Evolutionary conservation across 92 coral and sea anemone genomes (phyloP), one percentile per base, ranked within the genome.

Genomic region (Scolanthus callimorphus): DNA sequence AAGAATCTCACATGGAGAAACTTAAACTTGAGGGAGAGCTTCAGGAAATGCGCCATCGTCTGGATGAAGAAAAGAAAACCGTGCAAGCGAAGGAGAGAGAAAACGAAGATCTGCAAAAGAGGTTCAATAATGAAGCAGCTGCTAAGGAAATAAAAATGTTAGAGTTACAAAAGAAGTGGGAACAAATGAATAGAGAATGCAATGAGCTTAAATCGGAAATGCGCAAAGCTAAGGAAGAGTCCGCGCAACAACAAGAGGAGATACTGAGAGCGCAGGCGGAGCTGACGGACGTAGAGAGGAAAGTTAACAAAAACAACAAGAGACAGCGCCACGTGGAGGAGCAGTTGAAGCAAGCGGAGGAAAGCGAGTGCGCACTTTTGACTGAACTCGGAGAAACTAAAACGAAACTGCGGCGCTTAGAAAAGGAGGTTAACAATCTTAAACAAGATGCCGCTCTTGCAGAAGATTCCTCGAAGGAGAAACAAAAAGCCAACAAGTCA

Each of bases 101-200:
- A 4, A 57, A 27, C 17, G 64, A 70, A 38, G 90, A 74, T 13
- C 11, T 69, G 17, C 67, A 87, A 38, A 73, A 73, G 17, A 74
- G 48, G n/a, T 51, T 69, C 70, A 73, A 57, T 61, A 62, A 87
- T 15, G 96, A 83, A 56, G 43, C 71, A 20, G 29, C 65, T 25
- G 77, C 68, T 8, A 87, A 78, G 31, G 96, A 83, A 28, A 69
- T 57, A 27, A 83, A 78, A 23, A 63, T 87, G 61, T 57, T 51
- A 17, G 66, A 59, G 53, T 52, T 87, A 52, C 90, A 87, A 39
- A 67, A 83, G 20, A 86, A 87, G 59, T 55, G 83, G 46, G 39
- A 45, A 0, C 3, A 47, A 24, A 20, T 60, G 13, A 68, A 57
- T 41, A 17, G 30, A 11, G 47, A 46, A 1, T 56, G 65, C 58